Evolutionary conservation across 2,797 vertebrate species (phyloP).

Genomic region (Centropyge bicolor): DNA sequence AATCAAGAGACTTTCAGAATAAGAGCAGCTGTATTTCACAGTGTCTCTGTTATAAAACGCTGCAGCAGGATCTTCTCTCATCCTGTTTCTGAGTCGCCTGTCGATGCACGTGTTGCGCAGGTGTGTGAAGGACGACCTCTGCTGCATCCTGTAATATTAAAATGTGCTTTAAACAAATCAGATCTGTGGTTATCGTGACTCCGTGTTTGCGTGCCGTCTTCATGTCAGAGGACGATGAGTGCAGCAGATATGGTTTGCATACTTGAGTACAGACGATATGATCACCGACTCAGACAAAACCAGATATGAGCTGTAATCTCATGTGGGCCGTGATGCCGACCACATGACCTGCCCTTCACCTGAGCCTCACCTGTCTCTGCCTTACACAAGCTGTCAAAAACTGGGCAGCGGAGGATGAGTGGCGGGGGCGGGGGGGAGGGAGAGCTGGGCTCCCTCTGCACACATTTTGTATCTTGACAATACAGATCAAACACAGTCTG

Average conservation of each 20-base stretch:
- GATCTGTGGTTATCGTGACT: not conserved
- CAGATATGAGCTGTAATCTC: not conserved
- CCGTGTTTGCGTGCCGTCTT: not conserved
- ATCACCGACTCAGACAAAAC: slow-evolving; percentile 17
- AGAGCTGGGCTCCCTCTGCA: slow-evolving; percentile 6
- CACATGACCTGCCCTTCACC: not conserved
- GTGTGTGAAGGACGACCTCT: not conserved
- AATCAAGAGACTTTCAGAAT: too few species aligned
- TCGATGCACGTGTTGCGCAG: fast-evolving
- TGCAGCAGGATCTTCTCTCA: not conserved
- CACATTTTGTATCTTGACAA: slow-evolving; percentile 37
- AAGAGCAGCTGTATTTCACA: not conserved
- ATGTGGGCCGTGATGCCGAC: too few species aligned
- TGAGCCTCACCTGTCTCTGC: not conserved
- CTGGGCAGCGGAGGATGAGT: slow-evolving; percentile 18
- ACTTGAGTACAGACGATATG: not conserved
- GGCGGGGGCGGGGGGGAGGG: not conserved
- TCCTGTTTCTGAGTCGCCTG: not conserved
- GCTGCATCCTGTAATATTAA: not conserved
- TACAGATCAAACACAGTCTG: slow-evolving; percentile 45
- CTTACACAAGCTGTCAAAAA: not conserved
- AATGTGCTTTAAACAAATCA: not conserved
- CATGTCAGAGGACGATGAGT: not conserved
- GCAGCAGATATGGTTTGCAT: not conserved
- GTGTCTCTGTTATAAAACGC: not conserved